phyloP scores from a whole-genome alignment of 1,140 invertebrate species.

The Homarus americanus region DNA sequence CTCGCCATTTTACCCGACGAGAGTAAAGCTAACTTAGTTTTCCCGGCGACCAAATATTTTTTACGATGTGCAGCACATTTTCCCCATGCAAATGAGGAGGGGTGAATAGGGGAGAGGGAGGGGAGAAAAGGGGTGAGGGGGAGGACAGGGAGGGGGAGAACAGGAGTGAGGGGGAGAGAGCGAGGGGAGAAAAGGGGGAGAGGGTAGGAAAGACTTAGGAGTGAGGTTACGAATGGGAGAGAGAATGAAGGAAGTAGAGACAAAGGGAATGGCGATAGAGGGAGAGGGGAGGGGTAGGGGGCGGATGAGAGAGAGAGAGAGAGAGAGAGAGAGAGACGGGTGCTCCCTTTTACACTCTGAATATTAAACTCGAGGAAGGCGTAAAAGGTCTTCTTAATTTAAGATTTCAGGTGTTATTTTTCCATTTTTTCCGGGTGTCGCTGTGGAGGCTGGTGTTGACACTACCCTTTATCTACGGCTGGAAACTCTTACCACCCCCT shows the following conservation, averaged over 20 bases:
- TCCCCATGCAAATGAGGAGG: slow-evolving; percentile 47
- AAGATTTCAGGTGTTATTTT: slow-evolving; percentile 8
- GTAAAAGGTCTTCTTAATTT: slow-evolving; percentile 6
- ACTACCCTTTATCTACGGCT: neutral
- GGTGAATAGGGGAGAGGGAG: neutral
- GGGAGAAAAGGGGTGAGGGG: too few species aligned
- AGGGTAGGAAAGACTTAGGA: neutral
- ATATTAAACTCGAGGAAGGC: slow-evolving; percentile 8
- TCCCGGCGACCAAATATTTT: slow-evolving; percentile 54
- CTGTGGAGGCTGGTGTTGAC: neutral
- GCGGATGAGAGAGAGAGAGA: too few species aligned
- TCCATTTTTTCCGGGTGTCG: neutral
- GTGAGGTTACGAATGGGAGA: neutral
- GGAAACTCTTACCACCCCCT: neutral
- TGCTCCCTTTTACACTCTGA: slow-evolving; percentile 14
- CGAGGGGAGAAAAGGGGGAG: neutral
- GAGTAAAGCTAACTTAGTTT: slow-evolving; percentile 43
- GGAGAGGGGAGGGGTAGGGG: neutral
- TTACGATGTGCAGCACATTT: slow-evolving; percentile 52
- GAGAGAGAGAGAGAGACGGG: too few species aligned
- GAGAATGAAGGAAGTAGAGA: neutral
- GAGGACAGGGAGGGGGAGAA: neutral
- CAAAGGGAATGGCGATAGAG: neutral
- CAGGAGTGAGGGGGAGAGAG: neutral
- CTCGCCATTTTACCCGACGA: slow-evolving; percentile 19